Evolutionary conservation across 2,113 vertebrate species (phyloP), one percentile per base, ranked within the genome.

Genomic region (Salvelinus sp.): DNA sequence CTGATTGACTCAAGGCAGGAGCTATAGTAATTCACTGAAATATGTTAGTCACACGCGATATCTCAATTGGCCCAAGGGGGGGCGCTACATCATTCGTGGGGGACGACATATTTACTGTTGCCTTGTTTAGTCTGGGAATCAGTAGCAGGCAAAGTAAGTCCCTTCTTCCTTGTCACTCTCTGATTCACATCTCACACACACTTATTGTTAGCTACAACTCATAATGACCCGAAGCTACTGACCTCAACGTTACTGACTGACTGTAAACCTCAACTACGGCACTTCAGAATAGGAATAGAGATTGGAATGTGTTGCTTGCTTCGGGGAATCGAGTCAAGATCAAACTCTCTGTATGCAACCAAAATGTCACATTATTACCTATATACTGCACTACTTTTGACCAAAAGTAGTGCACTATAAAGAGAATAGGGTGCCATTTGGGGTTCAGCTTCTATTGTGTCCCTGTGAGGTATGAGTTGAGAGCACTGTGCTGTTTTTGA

Each of bases 201-300:
- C 73, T 79, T 83, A 83, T 87, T 79, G 82, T 81, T 78, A 81
- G 72, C 75, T 67, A 47, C 2, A 68, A n/a, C 30, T 38, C 30
- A 5, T 27, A 13, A 76, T 74, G 72, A 68, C 80, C 81, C 72
- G 85, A 82, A 79, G 80, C 82, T 75, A 68, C 75, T 79, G 86
- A 88, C 85, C 83, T 85, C 73, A 80, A 76, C 81, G 79, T 79
- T 76, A 65, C 78, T 65, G 72, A 67, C 64, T 25, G 64, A 22
- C n/a, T 6, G 66, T 14, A 20, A 25, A 20, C 12, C 65, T 14
- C 12, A 3, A n/a, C 68, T 18, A 47, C 73, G 12, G 69, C 64
- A 65, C 76, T 76, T 63, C 80, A 63, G 79, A 80, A 86, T 82
- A 70, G 68, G 82, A 87, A 87, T 77, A 82, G 30, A 60, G 70